Evolutionary conservation across 92 coral and sea anemone genomes (phyloP).

Genomic region (Porites divaricata): DNA sequence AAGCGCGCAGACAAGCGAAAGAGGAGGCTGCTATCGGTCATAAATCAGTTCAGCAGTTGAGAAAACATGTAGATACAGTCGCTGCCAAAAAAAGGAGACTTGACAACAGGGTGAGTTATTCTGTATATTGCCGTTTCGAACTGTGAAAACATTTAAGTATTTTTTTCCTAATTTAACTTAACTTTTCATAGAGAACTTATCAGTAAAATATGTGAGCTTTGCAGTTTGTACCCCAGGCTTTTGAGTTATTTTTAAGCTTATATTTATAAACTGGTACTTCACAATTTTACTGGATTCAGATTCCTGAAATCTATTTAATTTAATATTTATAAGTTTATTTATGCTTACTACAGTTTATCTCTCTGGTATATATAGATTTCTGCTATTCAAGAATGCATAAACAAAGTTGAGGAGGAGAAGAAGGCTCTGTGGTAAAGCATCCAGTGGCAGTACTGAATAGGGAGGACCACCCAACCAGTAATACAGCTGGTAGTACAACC

Average conservation of each 20-base stretch:
- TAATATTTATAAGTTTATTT: constrained; percentile 21
- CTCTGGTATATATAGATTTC: constrained; percentile 44
- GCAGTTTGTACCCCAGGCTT: constrained; percentile 22
- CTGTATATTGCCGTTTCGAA: constrained; percentile 17
- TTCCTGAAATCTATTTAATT: neutral
- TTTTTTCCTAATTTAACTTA: neutral
- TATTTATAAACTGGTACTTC: too few species aligned
- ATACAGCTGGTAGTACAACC: constrained; percentile 50
- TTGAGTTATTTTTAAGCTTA: neutral
- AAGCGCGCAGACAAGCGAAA: constrained; percentile 55
- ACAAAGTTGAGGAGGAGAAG: constrained; percentile 44
- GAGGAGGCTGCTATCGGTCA: constrained; percentile 50
- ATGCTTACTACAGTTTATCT: constrained; percentile 3
- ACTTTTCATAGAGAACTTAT: too few species aligned
- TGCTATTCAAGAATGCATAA: constrained; percentile 34
- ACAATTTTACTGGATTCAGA: too few species aligned
- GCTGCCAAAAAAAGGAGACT: constrained; percentile 59
- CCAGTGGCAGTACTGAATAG: constrained; percentile 62
- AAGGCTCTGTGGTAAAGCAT: constrained; percentile 59
- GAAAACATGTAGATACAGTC: constrained; percentile 47
- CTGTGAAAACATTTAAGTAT: neutral
- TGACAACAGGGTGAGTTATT: constrained; percentile 54
- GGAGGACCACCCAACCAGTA: constrained; percentile 57
- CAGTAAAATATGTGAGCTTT: neutral
- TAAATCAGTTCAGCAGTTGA: constrained; percentile 46